phyloP scores from a whole-genome alignment of 2,888 invertebrate genomes.

The Buathra laborator region DNA sequence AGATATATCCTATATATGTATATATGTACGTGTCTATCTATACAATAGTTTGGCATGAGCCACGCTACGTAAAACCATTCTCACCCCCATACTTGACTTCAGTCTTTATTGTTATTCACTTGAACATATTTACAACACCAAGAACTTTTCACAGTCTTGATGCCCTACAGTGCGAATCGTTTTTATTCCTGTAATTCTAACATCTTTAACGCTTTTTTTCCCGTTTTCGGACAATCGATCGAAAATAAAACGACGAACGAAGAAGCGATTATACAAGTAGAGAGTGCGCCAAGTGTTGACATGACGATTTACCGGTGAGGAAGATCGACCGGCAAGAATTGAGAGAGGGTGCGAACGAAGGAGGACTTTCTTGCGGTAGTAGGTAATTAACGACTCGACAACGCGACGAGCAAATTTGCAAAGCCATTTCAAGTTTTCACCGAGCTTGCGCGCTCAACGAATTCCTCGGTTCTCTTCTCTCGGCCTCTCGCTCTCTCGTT shows the following conservation, averaged over 20 bases:
- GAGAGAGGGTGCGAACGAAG: constrained; percentile 49
- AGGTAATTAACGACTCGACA: constrained; percentile 81
- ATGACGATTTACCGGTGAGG: constrained; percentile 43
- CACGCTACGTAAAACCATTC: constrained; percentile 21
- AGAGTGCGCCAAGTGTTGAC: constrained; percentile 28
- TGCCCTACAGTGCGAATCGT: too few species aligned
- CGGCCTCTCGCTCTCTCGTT: constrained; percentile 52
- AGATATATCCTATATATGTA: constrained; percentile 16
- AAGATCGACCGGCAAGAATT: constrained; percentile 54
- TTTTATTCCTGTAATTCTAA: not conserved
- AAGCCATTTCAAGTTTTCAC: constrained; percentile 83
- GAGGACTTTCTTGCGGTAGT: constrained; percentile 26
- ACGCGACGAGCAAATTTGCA: constrained; percentile 82
- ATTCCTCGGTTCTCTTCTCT: constrained; percentile 47
- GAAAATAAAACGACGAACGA: constrained; percentile 50
- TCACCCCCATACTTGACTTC: constrained; percentile 28
- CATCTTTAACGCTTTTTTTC: not conserved
- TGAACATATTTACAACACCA: not conserved
- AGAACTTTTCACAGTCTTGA: too few species aligned
- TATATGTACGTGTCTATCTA: constrained; percentile 41
- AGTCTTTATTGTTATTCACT: constrained; percentile 44
- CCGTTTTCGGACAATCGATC: constrained; percentile 4
- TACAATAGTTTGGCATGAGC: constrained; percentile 23
- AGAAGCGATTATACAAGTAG: constrained; percentile 37
- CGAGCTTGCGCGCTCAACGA: constrained; percentile 59